Evolutionary conservation across 2,888 invertebrate species (phyloP).

Genomic region (Conops quadrifasciatus): DNA sequence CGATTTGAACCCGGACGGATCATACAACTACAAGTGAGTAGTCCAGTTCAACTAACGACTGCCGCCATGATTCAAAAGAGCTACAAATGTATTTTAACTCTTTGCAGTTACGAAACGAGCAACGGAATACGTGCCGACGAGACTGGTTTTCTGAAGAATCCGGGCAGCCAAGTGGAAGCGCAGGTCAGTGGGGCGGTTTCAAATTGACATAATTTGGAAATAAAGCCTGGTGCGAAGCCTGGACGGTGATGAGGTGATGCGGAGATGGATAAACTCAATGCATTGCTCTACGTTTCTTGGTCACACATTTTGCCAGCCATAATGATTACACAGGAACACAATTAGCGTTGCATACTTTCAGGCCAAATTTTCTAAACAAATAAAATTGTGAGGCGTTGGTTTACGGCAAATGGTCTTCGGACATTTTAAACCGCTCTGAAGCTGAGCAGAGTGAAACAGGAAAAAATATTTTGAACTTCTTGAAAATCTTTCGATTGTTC

Average conservation of each 20-base stretch:
- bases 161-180: constrained; percentile 69
- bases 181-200: constrained; percentile 63
- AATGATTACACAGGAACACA: background rate
- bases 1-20: constrained; percentile 67
- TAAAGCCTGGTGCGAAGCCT: background rate
- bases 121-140: constrained; percentile 73
- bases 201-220: background rate
- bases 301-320: too few species aligned
- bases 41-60: background rate
- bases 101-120: constrained; percentile 70
- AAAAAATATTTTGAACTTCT: too few species aligned
- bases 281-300: too few species aligned
- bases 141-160: constrained; percentile 71
- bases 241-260: background rate
- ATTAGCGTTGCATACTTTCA: too few species aligned
- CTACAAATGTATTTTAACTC: constrained; percentile 6
- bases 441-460: too few species aligned
- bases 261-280: background rate
- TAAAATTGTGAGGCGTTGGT: too few species aligned
- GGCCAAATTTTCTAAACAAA: too few species aligned
- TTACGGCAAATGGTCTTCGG: too few species aligned
- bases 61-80: too few species aligned
- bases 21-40: constrained; percentile 67
- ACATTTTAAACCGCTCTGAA: too few species aligned
- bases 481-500: too few species aligned